Conservation (phyloP, 2,797 vertebrate species). For the Picus viridis region DNA sequence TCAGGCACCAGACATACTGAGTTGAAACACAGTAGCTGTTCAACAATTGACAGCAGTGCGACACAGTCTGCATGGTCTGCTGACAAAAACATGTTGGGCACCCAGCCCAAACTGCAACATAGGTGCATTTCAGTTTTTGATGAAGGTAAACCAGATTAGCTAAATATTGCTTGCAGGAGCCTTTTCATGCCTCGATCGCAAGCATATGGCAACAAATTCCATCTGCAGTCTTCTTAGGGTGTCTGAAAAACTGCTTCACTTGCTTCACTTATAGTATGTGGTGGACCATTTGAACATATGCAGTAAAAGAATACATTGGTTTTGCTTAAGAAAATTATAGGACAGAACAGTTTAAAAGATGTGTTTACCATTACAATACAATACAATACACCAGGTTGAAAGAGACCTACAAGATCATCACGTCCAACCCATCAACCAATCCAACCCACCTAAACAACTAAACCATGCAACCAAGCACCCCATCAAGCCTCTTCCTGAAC, state of each 20-base stretch:
- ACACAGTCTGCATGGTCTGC: rapidly evolving
- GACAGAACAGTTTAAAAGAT: neutral
- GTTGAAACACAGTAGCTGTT: constrained; percentile 22
- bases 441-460: too few relatives aligned
- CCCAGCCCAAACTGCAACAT: too few relatives aligned
- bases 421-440: too few relatives aligned
- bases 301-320: neutral
- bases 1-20: neutral
- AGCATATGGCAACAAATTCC: constrained; percentile 8
- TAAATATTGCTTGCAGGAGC: neutral
- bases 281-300: neutral
- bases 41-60: neutral
- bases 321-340: neutral
- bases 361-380: too few relatives aligned
- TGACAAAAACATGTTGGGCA: constrained; percentile 18
- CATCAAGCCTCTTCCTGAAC: too few relatives aligned
- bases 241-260: neutral
- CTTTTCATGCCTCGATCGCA: neutral
- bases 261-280: neutral
- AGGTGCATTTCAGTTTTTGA: neutral
- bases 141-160: neutral
- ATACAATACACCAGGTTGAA: too few relatives aligned
- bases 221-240: neutral
- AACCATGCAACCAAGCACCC: too few relatives aligned
- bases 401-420: too few relatives aligned